A percentile compares a stretch with the other conserved stretches of the same genome.
Evolutionary conservation across 1,140 invertebrate species (phyloP).

Genomic region (Eciton burchellii): DNA sequence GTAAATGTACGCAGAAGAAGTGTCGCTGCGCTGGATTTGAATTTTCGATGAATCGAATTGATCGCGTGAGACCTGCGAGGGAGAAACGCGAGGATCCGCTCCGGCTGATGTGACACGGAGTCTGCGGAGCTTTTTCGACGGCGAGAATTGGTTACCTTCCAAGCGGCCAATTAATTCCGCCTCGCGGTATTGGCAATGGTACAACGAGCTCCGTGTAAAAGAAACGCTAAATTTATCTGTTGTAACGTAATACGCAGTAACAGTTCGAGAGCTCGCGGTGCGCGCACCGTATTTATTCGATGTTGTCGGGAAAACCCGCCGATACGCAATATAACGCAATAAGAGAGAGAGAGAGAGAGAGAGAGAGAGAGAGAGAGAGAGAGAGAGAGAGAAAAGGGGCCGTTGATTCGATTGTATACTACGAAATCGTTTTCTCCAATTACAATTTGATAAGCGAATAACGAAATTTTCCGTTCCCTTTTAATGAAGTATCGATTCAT

Average conservation of each 20-base stretch:
- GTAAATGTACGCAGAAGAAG: neutral
- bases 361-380: no score
- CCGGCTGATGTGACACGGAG: neutral
- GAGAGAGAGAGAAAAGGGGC: no score
- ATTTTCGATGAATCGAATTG: neutral
- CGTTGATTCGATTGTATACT: neutral
- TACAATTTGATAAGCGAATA: neutral
- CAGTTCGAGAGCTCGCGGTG: slow-evolving; percentile 58
- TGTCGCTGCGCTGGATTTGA: no score
- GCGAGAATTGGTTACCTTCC: slow-evolving; percentile 79
- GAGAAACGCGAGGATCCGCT: neutral
- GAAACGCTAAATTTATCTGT: slow-evolving; percentile 85
- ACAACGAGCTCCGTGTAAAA: slow-evolving; percentile 81
- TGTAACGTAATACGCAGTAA: slow-evolving; percentile 83
- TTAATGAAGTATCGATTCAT: neutral
- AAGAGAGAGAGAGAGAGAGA: no score
- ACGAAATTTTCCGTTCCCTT: neutral
- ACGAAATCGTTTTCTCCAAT: neutral
- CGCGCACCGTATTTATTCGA: slow-evolving; percentile 60
- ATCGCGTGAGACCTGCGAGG: neutral
- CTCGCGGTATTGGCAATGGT: slow-evolving; percentile 82
- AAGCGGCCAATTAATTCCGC: slow-evolving; percentile 83
- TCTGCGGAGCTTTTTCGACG: slow-evolving; percentile 47
- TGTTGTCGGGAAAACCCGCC: neutral
- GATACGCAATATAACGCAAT: slow-evolving; percentile 23